Evolutionary conservation across 2,113 vertebrate species (phyloP).

Genomic region (Plecotus auritus): DNA sequence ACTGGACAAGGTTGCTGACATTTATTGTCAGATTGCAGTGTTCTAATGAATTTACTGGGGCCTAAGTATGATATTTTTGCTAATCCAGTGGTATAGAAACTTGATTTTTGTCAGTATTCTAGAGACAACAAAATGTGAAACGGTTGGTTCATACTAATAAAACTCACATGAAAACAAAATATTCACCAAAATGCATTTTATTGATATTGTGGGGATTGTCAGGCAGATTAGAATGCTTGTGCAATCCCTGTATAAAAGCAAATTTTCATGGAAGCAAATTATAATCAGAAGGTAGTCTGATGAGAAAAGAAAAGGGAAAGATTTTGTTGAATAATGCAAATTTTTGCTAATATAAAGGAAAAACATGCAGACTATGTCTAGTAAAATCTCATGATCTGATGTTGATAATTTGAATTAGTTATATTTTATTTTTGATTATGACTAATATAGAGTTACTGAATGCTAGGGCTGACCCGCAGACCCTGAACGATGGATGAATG

Average conservation of each 20-base stretch:
- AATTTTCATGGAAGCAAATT: not conserved
- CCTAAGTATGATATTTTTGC: not conserved
- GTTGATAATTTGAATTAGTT: not conserved
- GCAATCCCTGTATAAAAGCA: not conserved
- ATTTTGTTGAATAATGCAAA: not conserved
- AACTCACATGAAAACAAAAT: not conserved
- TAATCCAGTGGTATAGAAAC: not conserved
- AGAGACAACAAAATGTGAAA: not conserved
- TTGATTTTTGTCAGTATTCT: constrained; percentile 1
- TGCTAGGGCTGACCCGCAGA: too few relatives aligned
- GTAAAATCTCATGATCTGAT: not conserved
- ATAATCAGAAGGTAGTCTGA: not conserved
- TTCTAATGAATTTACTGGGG: not conserved
- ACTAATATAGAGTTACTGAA: not conserved
- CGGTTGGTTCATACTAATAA: not conserved
- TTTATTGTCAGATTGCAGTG: not conserved
- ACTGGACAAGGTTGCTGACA: not conserved
- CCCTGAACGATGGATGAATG: too few relatives aligned
- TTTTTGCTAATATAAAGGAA: not conserved
- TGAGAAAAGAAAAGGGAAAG: not conserved
- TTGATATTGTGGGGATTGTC: not conserved
- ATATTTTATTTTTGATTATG: not conserved
- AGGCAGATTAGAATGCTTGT: not conserved
- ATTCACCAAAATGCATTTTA: not conserved
- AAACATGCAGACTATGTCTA: not conserved